Conservation (phyloP, 1,140 invertebrate genomes). For the Sinella curviseta region DNA sequence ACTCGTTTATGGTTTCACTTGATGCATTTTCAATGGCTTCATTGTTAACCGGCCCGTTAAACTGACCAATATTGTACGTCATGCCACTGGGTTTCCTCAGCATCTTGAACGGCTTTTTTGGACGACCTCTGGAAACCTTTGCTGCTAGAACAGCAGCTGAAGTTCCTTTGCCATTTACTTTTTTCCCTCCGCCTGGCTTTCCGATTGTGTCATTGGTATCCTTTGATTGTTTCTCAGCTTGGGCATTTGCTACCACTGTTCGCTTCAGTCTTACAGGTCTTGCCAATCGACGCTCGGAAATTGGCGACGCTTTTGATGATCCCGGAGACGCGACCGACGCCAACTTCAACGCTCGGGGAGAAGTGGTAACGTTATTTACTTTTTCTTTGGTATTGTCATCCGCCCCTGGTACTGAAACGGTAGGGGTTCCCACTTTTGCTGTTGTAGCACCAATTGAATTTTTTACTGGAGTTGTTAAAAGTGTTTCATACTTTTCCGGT, state of each 20-base stretch:
- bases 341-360: background rate
- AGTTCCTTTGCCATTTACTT: background rate
- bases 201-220: too few species aligned
- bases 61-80: background rate
- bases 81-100: background rate
- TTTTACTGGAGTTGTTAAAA: background rate
- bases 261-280: conserved; percentile 14
- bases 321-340: background rate
- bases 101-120: background rate
- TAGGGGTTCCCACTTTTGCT: background rate
- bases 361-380: conserved; percentile 9
- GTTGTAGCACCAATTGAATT: conserved; percentile 12
- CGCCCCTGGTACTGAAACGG: background rate
- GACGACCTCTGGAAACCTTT: background rate
- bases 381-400: conserved; percentile 8
- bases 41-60: background rate
- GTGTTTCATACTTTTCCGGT: background rate
- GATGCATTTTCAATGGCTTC: background rate
- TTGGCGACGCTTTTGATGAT: background rate
- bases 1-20: background rate
- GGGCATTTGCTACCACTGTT: background rate
- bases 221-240: background rate
- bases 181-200: background rate
- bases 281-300: background rate
- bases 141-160: background rate